Conservation (phyloP, 2,113 vertebrate genomes). For the Agelaius tricolor region DNA sequence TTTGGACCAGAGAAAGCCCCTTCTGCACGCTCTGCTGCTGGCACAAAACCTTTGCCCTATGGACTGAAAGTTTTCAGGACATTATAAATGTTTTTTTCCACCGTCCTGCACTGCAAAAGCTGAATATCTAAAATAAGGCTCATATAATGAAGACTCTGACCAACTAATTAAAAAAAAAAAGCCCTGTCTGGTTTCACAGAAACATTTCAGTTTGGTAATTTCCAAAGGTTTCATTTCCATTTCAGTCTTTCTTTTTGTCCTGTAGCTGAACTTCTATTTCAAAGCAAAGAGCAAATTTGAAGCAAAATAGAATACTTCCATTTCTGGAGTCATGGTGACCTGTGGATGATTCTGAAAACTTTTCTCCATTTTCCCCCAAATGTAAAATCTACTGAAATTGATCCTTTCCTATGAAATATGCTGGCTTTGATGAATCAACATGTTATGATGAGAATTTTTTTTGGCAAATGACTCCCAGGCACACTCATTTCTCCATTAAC, state of each 20-base stretch:
- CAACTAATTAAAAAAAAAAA: not conserved
- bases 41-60: no score
- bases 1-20: not conserved
- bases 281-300: slow-evolving; percentile 27
- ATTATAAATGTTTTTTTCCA: not conserved
- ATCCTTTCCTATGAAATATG: not conserved
- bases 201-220: slow-evolving; percentile 34
- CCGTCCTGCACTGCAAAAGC: not conserved
- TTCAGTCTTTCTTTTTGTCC: slow-evolving; percentile 38
- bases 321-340: not conserved
- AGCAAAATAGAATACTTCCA: not conserved
- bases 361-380: not conserved
- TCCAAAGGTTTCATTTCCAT: slow-evolving; percentile 52
- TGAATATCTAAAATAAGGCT: not conserved
- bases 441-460: not conserved
- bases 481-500: not conserved
- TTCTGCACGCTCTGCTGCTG: not conserved
- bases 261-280: slow-evolving; percentile 39
- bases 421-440: slow-evolving; percentile 35
- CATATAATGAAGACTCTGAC: not conserved
- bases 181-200: not conserved
- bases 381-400: slow-evolving; percentile 20
- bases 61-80: not conserved
- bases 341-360: not conserved
- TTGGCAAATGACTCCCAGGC: not conserved